A percentile compares a stretch with the other conserved stretches of the same genome.
phyloP scores from a whole-genome alignment of 2,797 vertebrate species.

The Geotrypetes seraphini region DNA sequence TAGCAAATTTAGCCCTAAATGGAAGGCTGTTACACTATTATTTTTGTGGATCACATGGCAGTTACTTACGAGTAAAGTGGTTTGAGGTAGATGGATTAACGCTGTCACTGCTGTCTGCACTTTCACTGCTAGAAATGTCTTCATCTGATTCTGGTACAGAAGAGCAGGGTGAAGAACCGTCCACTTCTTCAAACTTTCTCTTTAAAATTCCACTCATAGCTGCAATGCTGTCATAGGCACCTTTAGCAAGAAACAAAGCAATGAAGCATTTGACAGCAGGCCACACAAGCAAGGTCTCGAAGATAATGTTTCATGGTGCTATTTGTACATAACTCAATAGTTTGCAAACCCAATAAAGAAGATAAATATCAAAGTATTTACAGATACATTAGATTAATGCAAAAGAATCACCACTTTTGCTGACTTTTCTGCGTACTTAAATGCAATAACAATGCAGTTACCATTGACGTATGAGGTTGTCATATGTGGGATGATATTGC shows the following conservation, averaged over 20 bases:
- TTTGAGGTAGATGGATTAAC: constrained; percentile 87
- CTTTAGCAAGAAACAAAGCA: constrained; percentile 31
- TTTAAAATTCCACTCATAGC: constrained; percentile 93
- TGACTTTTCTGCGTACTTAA: no score
- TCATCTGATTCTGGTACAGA: constrained; percentile 87
- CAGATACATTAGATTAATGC: no score
- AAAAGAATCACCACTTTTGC: no score
- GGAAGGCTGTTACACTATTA: not conserved
- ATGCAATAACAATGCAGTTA: no score
- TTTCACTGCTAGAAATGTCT: constrained; percentile 94
- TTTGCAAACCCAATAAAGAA: no score
- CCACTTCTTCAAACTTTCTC: constrained; percentile 97
- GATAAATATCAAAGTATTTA: no score
- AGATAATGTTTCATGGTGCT: constrained; percentile 7
- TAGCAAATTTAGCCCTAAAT: no score
- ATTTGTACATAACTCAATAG: not conserved
- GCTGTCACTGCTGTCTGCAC: constrained; percentile 93
- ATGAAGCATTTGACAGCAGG: constrained; percentile 11
- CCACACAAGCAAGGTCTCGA: constrained; percentile 8
- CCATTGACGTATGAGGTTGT: no score
- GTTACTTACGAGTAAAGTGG: constrained; percentile 82
- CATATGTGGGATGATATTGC: no score
- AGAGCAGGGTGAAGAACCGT: constrained; percentile 87
- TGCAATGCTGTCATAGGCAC: constrained; percentile 53
- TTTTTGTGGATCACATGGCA: not conserved